Evolutionary conservation across 1,140 invertebrate genomes (phyloP), one percentile per base, ranked within the genome.

Genomic region (Bombus turneri): DNA sequence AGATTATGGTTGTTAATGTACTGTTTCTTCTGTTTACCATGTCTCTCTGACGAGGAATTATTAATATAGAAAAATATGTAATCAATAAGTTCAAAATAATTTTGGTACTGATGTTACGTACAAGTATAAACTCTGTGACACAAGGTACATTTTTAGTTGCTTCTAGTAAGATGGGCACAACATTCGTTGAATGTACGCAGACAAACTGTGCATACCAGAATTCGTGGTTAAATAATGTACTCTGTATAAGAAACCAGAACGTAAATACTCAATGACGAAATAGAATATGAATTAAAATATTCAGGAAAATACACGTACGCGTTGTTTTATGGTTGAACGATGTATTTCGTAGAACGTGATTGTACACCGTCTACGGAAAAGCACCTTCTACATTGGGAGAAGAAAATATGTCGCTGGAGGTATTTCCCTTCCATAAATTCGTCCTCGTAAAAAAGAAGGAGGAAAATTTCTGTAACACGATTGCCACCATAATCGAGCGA

Each of bases 401-500:
- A 88, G 71, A 79, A 85, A 85, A 88, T 74, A 82, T 43, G 47
- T 83, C 85, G 88, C 18, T 59, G 15, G n/a, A 86, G 85, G 68
- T 80, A 91, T 93, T 90, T 90, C 88, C 83, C 71, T 86, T 69
- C 73, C 83, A 89, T 92, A 91, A 91, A 92, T 93, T 87, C 86
- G 87, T 88, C 71, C 83, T 83, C 88, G 77, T 90, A 90, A 92
- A 91, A 87, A 90, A 83, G 79, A 85, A 90, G 83, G 88, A 87
- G 82, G 79, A 34, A 91, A 82, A 91, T 92, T 92, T 92, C 92
- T 92, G 89, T 90, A 92, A 91, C 81, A 83, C 84, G 62, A 80
- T 75, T 83, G 74, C 78, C 86, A 78, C 88, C 72, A 77, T 83
- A 90, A 90, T 74, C 64, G 75, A 31, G 74, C 74, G 47, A 71